These are phyloP conservation scores for Catharus fuscescens DNA, from an alignment of 2,113 vertebrate species.

Conservation along the genomic window DNA sequence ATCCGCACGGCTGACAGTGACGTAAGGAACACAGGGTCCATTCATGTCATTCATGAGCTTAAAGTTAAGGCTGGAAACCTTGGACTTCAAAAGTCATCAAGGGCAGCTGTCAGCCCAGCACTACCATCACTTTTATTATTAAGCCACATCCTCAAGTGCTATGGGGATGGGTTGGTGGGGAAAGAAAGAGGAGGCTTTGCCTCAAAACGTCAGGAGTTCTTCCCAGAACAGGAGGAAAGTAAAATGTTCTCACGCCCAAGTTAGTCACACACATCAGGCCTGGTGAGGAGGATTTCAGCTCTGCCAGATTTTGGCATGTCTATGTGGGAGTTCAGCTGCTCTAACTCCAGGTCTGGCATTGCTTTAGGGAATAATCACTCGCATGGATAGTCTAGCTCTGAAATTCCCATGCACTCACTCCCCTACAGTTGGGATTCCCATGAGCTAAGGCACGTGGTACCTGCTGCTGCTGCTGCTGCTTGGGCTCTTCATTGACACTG, in stretches of 20 bases:
- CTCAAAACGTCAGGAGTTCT: not conserved
- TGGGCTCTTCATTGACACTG: accelerated
- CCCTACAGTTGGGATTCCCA: not conserved
- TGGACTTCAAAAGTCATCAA: accelerated
- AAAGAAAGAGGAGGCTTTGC: accelerated
- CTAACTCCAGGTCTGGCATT: not conserved
- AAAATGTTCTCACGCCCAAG: accelerated
- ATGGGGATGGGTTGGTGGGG: too few species aligned
- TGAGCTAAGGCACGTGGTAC: accelerated
- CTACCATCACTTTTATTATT: accelerated
- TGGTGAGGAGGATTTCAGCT: not conserved
- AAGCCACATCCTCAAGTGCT: accelerated
- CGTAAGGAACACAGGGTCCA: not conserved
- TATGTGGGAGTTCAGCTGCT: not conserved
- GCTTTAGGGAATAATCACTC: not conserved
- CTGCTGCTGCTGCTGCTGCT: not conserved
- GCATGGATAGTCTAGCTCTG: not conserved
- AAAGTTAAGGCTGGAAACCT: accelerated
- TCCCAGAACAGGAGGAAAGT: not conserved
- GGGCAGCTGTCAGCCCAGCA: too few species aligned
- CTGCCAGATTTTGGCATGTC: not conserved
- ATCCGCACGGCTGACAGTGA: slow-evolving; percentile 41
- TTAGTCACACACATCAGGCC: accelerated
- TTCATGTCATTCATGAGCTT: accelerated
- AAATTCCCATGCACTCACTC: accelerated